Conservation (phyloP, 2,797 vertebrate genomes). For the Lithobates pipiens region DNA sequence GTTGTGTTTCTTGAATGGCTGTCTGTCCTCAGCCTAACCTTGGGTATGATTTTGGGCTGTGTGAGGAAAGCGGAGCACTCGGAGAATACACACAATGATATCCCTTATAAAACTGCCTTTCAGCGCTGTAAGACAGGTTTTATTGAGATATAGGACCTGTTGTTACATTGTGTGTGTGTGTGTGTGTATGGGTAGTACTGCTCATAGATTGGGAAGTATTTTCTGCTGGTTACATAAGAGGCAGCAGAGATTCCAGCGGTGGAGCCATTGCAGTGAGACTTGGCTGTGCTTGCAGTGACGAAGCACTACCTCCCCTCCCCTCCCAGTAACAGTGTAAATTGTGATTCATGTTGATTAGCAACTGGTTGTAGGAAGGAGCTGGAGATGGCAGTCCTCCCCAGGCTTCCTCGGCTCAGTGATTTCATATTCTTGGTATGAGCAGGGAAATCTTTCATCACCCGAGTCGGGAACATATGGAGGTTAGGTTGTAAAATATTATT, state of each 20-base stretch:
- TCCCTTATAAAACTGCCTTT: too few relatives aligned
- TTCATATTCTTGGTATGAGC: constrained; percentile 43
- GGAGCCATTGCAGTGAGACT: constrained; percentile 13
- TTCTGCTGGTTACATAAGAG: background rate
- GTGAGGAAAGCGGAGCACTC: too few relatives aligned
- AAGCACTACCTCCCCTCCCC: background rate
- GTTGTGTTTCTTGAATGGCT: too few relatives aligned
- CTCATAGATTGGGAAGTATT: background rate
- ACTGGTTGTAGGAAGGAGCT: background rate
- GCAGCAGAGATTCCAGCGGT: background rate
- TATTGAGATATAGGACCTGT: background rate
- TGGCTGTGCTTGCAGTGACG: constrained; percentile 5
- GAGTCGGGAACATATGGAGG: background rate
- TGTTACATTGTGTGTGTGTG: background rate
- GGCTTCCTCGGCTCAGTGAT: constrained; percentile 14
- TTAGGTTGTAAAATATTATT: too few relatives aligned
- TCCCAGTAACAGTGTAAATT: constrained; percentile 53
- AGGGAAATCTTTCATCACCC: constrained; percentile 2
- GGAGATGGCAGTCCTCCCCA: background rate
- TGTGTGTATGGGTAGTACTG: background rate
- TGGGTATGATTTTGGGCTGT: too few relatives aligned
- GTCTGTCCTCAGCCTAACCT: too few relatives aligned
- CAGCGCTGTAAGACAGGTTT: too few relatives aligned
- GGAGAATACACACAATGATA: too few relatives aligned
- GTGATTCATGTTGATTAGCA: constrained; percentile 45